These are phyloP conservation scores for Sinosuthora webbiana DNA, from an alignment of 2,113 vertebrate genomes.

Conservation along the genomic window DNA sequence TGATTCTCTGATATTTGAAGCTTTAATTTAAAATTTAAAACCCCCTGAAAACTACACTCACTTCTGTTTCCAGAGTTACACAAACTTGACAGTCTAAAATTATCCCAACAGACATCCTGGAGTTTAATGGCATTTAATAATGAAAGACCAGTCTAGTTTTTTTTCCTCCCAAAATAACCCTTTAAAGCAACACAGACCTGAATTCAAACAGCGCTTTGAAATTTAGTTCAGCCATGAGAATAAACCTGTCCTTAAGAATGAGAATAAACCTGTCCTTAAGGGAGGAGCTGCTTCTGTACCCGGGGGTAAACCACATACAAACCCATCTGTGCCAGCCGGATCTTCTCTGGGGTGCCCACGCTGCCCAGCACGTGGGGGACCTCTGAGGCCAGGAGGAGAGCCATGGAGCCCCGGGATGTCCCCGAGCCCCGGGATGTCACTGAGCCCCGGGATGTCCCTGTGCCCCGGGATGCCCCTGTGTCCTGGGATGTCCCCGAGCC, in stretches of 20 bases:
- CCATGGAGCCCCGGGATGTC: constrained; percentile 33
- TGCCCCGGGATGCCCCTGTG: not conserved
- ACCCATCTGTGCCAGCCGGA: constrained; percentile 78
- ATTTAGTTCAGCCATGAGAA: not conserved
- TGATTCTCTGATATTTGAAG: not conserved
- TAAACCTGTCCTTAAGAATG: not conserved
- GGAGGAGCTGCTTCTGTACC: not conserved
- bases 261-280: not conserved
- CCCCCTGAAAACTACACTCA: not conserved
- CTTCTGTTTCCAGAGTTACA: not conserved
- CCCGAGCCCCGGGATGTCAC: not conserved
- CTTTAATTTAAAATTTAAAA: not conserved
- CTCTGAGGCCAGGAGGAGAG: constrained; percentile 73
- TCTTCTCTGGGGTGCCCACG: constrained; percentile 74
- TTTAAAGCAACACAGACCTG: not conserved
- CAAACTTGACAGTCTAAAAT: not conserved
- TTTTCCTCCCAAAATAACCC: not conserved
- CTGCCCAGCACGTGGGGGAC: constrained; percentile 74
- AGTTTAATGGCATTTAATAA: not conserved
- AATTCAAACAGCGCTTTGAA: not conserved
- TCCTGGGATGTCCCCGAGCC: not conserved
- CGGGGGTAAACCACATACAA: constrained; percentile 31
- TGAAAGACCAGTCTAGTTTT: not conserved
- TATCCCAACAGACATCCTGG: not conserved
- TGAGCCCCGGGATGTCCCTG: not conserved